A percentile compares a stretch with the other conserved stretches of the same genome.
phyloP scores from a whole-genome alignment of 2,888 invertebrate species.

The Parthenolecanium corni region DNA sequence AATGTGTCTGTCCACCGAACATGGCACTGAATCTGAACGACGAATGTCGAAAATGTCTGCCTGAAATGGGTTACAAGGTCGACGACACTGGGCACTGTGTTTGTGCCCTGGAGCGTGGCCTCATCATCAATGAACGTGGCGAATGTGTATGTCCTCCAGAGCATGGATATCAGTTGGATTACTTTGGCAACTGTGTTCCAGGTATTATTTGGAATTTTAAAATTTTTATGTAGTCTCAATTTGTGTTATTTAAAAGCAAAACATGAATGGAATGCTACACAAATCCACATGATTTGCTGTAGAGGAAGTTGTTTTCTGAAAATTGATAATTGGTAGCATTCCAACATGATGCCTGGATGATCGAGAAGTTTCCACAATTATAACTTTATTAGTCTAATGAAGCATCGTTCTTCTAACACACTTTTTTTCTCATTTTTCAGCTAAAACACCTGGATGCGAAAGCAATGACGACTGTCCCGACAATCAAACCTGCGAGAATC shows the following conservation, averaged over 20 bases:
- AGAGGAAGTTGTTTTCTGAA: not conserved
- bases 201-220: constrained; percentile 34
- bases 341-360: too few relatives aligned
- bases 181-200: constrained; percentile 49
- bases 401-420: too few relatives aligned
- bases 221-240: not conserved
- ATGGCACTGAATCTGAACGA: constrained; percentile 64
- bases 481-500: constrained; percentile 62
- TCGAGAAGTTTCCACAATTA: too few relatives aligned
- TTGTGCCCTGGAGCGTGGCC: constrained; percentile 66
- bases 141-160: constrained; percentile 63
- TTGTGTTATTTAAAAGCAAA: not conserved
- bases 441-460: constrained; percentile 48
- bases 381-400: not conserved
- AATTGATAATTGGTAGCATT: not conserved
- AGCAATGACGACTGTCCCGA: constrained; percentile 64
- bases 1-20: constrained; percentile 64
- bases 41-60: constrained; percentile 61
- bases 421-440: constrained; percentile 27
- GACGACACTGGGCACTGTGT: constrained; percentile 69
- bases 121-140: constrained; percentile 62
- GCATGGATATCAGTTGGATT: constrained; percentile 52
- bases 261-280: not conserved
- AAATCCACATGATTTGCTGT: too few relatives aligned
- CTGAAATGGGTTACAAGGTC: constrained; percentile 59